phyloP scores from a whole-genome alignment of 2,888 invertebrate species.

The Hirtodrosophila trivittata region DNA sequence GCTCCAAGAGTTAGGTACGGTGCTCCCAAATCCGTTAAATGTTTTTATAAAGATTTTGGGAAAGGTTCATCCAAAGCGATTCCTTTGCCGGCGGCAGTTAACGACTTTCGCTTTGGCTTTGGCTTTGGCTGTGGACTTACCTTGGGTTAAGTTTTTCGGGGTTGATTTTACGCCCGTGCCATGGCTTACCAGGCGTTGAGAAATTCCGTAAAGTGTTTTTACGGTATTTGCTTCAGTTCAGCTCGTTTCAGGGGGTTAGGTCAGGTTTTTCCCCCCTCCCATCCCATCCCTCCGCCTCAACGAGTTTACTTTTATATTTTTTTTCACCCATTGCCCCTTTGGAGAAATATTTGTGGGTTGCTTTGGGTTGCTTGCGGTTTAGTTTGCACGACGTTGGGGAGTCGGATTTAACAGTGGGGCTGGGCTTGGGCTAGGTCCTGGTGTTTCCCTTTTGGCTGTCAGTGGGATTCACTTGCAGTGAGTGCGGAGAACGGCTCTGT shows the following conservation, averaged over 20 bases:
- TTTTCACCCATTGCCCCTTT: conserved; percentile 30
- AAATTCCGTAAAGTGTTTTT: conserved; percentile 81
- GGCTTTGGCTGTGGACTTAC: conserved; percentile 21
- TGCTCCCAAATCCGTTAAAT: conserved; percentile 69
- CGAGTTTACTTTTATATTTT: conserved; percentile 27
- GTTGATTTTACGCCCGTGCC: conserved; percentile 76
- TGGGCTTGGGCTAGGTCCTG: conserved; percentile 1
- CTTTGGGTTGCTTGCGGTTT: conserved; percentile 67
- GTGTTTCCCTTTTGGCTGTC: conserved; percentile 29
- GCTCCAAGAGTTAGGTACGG: neutral
- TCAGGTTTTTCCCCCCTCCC: conserved; percentile 52
- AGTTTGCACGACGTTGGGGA: conserved; percentile 17
- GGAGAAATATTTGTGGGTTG: conserved; percentile 74
- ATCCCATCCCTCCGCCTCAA: conserved; percentile 11
- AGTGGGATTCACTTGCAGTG: conserved; percentile 6
- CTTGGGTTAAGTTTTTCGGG: conserved; percentile 54
- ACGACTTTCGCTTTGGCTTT: conserved; percentile 56
- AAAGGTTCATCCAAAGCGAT: conserved; percentile 1
- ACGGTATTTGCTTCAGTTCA: conserved; percentile 69
- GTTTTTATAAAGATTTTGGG: conserved; percentile 69
- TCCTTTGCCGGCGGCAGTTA: conserved; percentile 68
- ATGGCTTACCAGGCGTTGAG: conserved; percentile 77
- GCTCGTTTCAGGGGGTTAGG: conserved; percentile 57
- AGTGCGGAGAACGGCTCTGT: conserved; percentile 16
- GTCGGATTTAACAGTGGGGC: conserved; percentile 1